Base-by-base conservation (phyloP, 2,888 invertebrate genomes). In the Bombylius major region DNA sequence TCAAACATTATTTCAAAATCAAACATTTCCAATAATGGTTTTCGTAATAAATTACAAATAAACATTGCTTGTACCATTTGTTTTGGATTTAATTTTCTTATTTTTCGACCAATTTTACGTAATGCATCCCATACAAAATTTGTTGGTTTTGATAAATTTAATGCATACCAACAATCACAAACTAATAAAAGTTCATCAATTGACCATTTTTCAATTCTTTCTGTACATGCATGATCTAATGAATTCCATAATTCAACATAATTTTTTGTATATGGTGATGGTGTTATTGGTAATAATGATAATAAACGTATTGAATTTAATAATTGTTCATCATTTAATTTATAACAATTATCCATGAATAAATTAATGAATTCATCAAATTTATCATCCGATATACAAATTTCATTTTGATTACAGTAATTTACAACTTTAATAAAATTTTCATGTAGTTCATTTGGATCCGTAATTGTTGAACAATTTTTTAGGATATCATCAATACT, bases 51-150 rank as follows among this genome's bases (percentile, higher is more conserved):
- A 65, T 84, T 85, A 61, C 84, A 72, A 63, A 79, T 80, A 69
- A 87, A 88, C 72, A 86, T 76, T 44, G 80, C 76, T 63, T 84
- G 83, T 0, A 89, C 79, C 53, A 87, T 66, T 65, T 87, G 80
- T 51, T 78, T 72, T 4, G 81, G 77, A 5, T 77, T 77, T 59
- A 89, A 68, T 50, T 75, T 75, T n/a, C 77, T 73, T 13, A 81
- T 73, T 67, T 79, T 83, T n/a, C 72, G 71, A 1, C 79, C 73
- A 7, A 83, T 62, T 66, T 77, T 82, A 50, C 78, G 77, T 12
- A 84, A 62, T 33, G 78, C 72, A 59, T 75, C 75, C 62, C 67
- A 72, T 32, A 79, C 74, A 68, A 78, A 88, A 58, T 82, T 79
- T 61, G 80, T 77, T 13, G 74, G 67, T 65, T 75, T 77, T 4